Evolutionary conservation across 2,888 invertebrate species (phyloP).

Genomic region (Ophion costatus): DNA sequence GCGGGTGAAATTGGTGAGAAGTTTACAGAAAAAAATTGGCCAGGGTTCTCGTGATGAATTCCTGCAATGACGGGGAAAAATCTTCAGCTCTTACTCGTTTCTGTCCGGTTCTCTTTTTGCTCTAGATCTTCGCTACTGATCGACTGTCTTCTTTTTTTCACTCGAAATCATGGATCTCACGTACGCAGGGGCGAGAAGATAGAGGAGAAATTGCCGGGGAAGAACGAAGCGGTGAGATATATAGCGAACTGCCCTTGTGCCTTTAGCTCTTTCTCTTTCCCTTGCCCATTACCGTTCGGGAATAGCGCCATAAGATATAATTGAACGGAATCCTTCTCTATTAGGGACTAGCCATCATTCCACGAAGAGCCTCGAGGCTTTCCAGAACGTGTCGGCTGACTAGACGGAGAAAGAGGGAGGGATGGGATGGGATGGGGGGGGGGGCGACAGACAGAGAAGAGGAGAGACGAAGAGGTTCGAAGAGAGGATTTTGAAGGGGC

Average conservation of each 20-base stretch:
- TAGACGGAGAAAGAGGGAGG: conserved; percentile 33
- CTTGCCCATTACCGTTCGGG: conserved; percentile 71
- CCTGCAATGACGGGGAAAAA: conserved; percentile 41
- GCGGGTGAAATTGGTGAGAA: background rate
- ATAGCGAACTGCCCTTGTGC: conserved; percentile 14
- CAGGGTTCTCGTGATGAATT: conserved; percentile 24
- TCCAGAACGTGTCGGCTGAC: conserved; percentile 38
- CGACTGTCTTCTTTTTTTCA: conserved; percentile 41
- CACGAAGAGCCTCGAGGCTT: conserved; percentile 66
- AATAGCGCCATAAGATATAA: conserved; percentile 78
- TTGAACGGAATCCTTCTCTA: conserved; percentile 79
- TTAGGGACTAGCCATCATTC: conserved; percentile 76
- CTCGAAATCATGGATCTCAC: conserved; percentile 51
- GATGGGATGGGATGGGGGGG: conserved; percentile 31
- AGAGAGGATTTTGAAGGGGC: conserved; percentile 9
- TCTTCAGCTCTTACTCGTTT: background rate
- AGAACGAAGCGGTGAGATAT: conserved; percentile 45
- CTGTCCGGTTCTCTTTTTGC: background rate
- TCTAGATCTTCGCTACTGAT: conserved; percentile 1
- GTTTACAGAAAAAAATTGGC: conserved; percentile 1
- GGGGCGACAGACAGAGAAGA: conserved; percentile 20
- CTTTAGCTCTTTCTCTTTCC: conserved; percentile 20
- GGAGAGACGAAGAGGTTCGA: conserved; percentile 14
- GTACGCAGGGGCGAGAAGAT: conserved; percentile 29
- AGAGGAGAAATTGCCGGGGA: conserved; percentile 54